phyloP scores from a whole-genome alignment of 2,888 invertebrate species.

The Petrolisthes cinctipes region DNA sequence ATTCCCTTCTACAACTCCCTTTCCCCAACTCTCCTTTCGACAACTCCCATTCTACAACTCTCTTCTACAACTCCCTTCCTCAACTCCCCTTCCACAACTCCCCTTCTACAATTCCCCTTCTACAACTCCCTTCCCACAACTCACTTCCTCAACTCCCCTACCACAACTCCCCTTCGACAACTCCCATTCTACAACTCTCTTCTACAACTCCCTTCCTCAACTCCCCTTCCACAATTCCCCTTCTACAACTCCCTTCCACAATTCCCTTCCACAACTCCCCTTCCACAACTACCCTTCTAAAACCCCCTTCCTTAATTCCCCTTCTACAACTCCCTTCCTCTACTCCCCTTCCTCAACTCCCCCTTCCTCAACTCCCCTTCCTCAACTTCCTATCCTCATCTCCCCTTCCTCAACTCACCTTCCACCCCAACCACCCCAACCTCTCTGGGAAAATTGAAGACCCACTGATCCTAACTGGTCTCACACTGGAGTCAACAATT shows the following conservation, averaged over 20 bases:
- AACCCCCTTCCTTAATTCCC: not conserved
- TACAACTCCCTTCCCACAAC: not conserved
- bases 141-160: not conserved
- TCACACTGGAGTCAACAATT: too few species aligned
- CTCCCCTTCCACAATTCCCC: not conserved
- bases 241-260: not conserved
- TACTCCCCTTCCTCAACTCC: not conserved
- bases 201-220: not conserved
- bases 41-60: not conserved
- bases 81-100: not conserved
- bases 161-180: not conserved
- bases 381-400: not conserved
- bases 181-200: not conserved
- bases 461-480: too few species aligned
- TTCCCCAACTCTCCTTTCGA: not conserved
- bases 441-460: too few species aligned
- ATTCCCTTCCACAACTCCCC: not conserved
- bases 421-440: not conserved
- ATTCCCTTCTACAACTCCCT: not conserved
- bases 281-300: not conserved
- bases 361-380: not conserved
- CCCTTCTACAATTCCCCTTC: not conserved
- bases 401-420: not conserved
- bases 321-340: not conserved
- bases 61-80: not conserved